Evolutionary conservation across 2,113 vertebrate genomes (phyloP), one percentile per base, ranked within the genome.

Genomic region (Ameiurus melas): DNA sequence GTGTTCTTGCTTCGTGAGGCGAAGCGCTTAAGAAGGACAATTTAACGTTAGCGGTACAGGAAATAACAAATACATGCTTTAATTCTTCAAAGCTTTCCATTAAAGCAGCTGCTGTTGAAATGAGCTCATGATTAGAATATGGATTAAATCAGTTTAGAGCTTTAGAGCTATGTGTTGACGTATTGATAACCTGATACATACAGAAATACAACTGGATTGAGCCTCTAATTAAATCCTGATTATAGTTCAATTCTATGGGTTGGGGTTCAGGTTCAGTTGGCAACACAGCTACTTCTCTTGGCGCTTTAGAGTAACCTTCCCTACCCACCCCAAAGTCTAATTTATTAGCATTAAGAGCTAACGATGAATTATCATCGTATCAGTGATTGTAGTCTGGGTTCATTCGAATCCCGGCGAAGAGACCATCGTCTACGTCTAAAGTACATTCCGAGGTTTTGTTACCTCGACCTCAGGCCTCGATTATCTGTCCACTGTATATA

Each of bases 401-500:
- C 68, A 83, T 94, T 92, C 94, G 92, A 92, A 94, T 90, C 93
- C 94, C 93, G 92, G 93, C 90, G 90, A 94, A 95, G 60, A 5
- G 25, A 25, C 22, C 22, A 62, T 62, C 33, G 1, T 36, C 30
- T 2, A 43, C 30, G 25, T 51, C 22, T 30, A 70, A 33, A 12
- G 16, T 20, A 68, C 53, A 19, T 66, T 47, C 82, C n/a, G 5
- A 57, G 51, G 2, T 7, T 30, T 80, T 19, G 19, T 80, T 30
- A 55, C 16, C 27, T 5, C 20, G 14, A 77, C 73, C 43, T 51
- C 22, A 64, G 57, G 20, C 9, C 10, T 62, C 5, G n/a, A 66
- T 43, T 64, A 62, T 83, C 7, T 39, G 81, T 30, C 22, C 22
- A 64, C 36, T 25, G 33, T 2, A n/a, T 43, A 3, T 83, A 68